phyloP scores from a whole-genome alignment of 2,113 vertebrate species.

The Zosterops borbonicus region DNA sequence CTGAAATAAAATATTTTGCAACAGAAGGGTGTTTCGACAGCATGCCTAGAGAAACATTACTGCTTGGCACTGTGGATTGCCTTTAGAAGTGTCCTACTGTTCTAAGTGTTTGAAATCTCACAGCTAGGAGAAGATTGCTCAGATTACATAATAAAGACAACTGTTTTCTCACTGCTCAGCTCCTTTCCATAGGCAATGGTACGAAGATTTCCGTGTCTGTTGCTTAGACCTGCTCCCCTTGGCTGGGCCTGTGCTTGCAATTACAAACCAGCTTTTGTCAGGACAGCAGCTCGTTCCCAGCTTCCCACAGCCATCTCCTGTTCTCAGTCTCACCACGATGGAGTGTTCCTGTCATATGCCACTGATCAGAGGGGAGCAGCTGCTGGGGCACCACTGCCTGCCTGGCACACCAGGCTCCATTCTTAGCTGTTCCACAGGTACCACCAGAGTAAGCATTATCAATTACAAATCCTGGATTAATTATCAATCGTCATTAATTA shows the following conservation, averaged over 20 bases:
- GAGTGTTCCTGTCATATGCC: background rate
- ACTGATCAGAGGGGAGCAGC: background rate
- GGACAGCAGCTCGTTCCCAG: background rate
- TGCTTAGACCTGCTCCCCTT: background rate
- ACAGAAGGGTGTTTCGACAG: background rate
- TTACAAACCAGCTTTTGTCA: background rate
- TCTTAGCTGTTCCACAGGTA: background rate
- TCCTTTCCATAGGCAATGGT: background rate
- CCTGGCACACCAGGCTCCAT: background rate
- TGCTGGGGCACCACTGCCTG: background rate
- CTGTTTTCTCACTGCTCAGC: background rate
- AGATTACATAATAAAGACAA: background rate
- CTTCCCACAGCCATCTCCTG: background rate
- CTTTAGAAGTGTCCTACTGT: background rate
- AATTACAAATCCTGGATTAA: background rate
- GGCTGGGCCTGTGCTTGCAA: background rate
- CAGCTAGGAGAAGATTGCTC: background rate
- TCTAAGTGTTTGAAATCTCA: background rate
- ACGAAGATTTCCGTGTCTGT: fast-evolving
- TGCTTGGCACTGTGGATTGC: background rate
- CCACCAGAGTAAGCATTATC: background rate
- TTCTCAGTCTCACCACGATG: background rate
- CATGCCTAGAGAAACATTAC: background rate
- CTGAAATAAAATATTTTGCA: background rate
- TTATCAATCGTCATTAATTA: background rate